Evolutionary conservation across 1,140 invertebrate genomes (phyloP), one percentile per base, ranked within the genome.

Genomic region (Lepidurus arcticus): DNA sequence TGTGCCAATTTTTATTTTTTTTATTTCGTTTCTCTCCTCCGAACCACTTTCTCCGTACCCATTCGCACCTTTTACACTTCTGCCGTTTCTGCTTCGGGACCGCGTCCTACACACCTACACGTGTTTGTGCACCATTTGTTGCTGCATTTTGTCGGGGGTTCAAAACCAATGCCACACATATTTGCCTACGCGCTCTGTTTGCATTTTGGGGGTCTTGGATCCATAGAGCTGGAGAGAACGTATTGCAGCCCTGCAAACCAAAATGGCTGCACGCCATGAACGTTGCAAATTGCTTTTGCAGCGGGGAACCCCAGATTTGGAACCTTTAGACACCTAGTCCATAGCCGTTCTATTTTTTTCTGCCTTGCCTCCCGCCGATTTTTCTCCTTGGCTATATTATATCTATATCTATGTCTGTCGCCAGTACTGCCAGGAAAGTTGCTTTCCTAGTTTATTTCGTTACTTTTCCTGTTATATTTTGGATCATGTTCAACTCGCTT

Each of bases 201-300:
- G 73, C 42, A 78, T 75, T 21, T 65, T 65, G 65, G 26, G 73
- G 43, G 65, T 16, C 53, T n/a, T 73, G 76, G n/a, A 44, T 16
- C 26, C 79, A 75, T 88, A 95, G 93, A 90, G 89, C 83, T 93
- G 89, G 89, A 91, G 91, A 84, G 93, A 96, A 85, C 90, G 89
- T 86, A 91, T 94, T 81, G 93, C 92, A 85, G 90, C 89, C 82
- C 89, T 95, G 83, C 93, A 95, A 86, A 93, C 90, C 88, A 95
- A 94, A 89, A 93, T 96, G 82, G 89, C 91, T 82, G 91, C 92
- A 85, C 91, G 92, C 81, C 91, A 91, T 84, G 93, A 96, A 86
- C 91, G 93, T 83, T 92, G 94, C 82, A 95, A 95, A 86, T 87
- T 94, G 78, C 87, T 96, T 82, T 88, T 92, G 84, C 92, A 94